Conservation (phyloP, 2,797 vertebrate species). For the Micrastur ruficollis region DNA sequence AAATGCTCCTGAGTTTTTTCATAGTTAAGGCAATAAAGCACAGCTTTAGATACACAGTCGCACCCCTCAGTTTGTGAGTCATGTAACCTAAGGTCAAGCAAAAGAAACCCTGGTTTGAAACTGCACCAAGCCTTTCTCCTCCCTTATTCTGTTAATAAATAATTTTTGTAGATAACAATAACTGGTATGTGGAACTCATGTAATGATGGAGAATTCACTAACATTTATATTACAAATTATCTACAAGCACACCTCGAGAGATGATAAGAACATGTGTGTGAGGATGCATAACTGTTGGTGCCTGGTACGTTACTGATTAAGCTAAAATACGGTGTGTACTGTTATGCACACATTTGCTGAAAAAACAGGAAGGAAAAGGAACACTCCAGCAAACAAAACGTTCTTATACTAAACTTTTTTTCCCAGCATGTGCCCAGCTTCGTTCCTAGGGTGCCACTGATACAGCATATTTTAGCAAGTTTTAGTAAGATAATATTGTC, state of each 20-base stretch:
- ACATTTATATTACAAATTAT: not conserved
- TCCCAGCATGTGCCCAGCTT: not conserved
- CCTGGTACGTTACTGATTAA: not conserved
- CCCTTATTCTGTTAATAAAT: constrained; percentile 50
- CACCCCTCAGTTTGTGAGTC: not conserved
- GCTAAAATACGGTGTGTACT: not conserved
- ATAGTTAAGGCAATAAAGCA: not conserved
- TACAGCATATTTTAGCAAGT: not conserved
- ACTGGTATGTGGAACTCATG: not conserved
- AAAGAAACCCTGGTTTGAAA: not conserved
- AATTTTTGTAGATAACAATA: constrained; percentile 28
- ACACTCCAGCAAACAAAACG: not conserved
- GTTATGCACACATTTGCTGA: not conserved
- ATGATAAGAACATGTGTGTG: not conserved
- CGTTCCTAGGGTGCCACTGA: not conserved
- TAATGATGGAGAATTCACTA: not conserved
- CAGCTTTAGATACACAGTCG: not conserved
- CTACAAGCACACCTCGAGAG: constrained; percentile 13
- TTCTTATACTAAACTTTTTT: not conserved
- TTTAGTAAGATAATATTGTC: not conserved
- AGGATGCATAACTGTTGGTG: not conserved
- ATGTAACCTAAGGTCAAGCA: not conserved
- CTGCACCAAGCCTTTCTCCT: not conserved
- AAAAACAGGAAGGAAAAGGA: constrained; percentile 9
- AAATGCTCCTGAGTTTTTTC: not conserved